Conservation (phyloP, 2,797 vertebrate species). For the Lepilemur ruficaudatus region DNA sequence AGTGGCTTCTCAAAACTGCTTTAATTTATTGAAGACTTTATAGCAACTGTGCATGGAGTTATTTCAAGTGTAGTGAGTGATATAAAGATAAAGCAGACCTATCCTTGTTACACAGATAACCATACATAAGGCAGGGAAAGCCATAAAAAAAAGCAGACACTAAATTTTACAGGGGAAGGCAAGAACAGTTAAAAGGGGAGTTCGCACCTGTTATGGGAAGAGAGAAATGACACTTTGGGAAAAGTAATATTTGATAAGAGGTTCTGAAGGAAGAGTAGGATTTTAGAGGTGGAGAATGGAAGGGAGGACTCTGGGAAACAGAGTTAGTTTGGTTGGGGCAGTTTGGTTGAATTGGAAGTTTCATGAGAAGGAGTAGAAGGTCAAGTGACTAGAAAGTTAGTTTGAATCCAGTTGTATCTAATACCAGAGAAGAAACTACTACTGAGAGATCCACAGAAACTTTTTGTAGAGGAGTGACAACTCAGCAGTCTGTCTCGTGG, state of each 20-base stretch:
- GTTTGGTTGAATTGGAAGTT: background rate
- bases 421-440: background rate
- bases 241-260: background rate
- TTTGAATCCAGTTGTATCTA: background rate
- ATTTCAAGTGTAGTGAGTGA: background rate
- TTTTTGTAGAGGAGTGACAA: background rate
- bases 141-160: background rate
- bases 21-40: background rate
- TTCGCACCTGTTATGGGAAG: background rate
- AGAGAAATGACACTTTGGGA: background rate
- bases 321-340: background rate
- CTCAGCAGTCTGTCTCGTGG: background rate
- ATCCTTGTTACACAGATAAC: background rate
- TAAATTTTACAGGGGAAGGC: background rate
- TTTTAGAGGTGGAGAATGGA: background rate
- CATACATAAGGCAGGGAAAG: background rate
- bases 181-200: background rate
- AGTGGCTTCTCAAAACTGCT: background rate
- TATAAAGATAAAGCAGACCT: background rate
- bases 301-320: background rate
- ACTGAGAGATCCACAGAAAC: background rate
- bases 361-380: background rate
- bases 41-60: background rate
- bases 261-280: background rate
- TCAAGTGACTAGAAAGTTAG: background rate